These are phyloP conservation scores for Myxocyprinus asiaticus DNA, from an alignment of 2,113 vertebrate genomes.

Conservation along the genomic window DNA sequence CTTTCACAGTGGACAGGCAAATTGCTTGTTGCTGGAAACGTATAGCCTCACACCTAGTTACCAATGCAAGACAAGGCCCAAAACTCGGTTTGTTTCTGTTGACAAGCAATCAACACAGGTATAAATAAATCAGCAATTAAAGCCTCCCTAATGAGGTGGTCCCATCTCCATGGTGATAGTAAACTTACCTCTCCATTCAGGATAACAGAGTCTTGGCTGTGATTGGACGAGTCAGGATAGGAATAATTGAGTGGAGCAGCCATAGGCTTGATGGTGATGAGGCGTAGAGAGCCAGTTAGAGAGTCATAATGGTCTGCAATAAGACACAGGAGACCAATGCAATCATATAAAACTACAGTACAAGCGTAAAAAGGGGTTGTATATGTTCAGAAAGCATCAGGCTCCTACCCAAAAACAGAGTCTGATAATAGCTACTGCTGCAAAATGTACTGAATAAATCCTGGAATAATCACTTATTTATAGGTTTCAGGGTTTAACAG, in stretches of 20 bases:
- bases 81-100: too few species aligned
- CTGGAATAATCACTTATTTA: slow-evolving; percentile 6
- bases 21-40: too few species aligned
- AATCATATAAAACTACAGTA: neutral
- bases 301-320: slow-evolving; percentile 86
- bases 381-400: slow-evolving; percentile 19
- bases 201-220: slow-evolving; percentile 88
- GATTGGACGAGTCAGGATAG: slow-evolving; percentile 82
- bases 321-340: slow-evolving; percentile 60
- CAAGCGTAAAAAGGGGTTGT: neutral
- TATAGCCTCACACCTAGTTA: too few species aligned
- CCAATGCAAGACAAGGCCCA: too few species aligned
- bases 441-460: neutral
- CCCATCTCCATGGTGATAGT: slow-evolving; percentile 18
- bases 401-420: neutral
- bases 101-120: neutral
- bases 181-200: slow-evolving; percentile 90
- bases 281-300: slow-evolving; percentile 90
- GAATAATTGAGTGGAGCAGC: slow-evolving; percentile 80
- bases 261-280: slow-evolving; percentile 91
- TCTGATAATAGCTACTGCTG: slow-evolving; percentile 1
- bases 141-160: neutral
- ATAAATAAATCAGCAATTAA: neutral
- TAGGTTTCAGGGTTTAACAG: neutral
- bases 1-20: too few species aligned